phyloP scores from a whole-genome alignment of 2,113 vertebrate genomes.

The Colinus virginianus region DNA sequence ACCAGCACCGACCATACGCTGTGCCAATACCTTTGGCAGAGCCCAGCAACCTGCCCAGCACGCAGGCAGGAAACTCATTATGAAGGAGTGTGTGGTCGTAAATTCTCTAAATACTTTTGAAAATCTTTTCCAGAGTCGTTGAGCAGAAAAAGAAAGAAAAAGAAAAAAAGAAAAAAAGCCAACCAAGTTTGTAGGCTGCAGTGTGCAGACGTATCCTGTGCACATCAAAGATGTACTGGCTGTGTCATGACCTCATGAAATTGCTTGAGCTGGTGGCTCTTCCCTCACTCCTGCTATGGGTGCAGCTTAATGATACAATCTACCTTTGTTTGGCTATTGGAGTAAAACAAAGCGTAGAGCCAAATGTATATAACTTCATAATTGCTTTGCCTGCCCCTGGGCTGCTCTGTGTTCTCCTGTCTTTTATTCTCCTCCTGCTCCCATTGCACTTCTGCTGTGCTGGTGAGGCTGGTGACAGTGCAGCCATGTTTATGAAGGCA shows the following conservation, averaged over 20 bases:
- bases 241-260: not conserved
- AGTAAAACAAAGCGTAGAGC: not conserved
- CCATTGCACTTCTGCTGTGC: rapidly evolving
- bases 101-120: constrained; percentile 23
- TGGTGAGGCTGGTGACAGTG: rapidly evolving
- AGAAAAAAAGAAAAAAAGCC: too few relatives aligned
- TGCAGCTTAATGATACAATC: not conserved
- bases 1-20: not conserved
- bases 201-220: not conserved
- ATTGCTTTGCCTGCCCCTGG: constrained; percentile 18
- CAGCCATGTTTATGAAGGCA: not conserved
- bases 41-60: not conserved
- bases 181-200: not conserved
- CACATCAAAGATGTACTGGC: not conserved
- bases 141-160: not conserved
- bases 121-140: not conserved
- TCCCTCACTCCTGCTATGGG: not conserved
- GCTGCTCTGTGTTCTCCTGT: not conserved
- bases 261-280: constrained; percentile 29
- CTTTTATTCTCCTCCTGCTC: not conserved
- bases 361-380: not conserved
- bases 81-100: not conserved
- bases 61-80: not conserved
- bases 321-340: not conserved
- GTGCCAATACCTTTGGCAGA: not conserved